phyloP scores from a whole-genome alignment of 2,113 vertebrate species.

The Gulo gulo region DNA sequence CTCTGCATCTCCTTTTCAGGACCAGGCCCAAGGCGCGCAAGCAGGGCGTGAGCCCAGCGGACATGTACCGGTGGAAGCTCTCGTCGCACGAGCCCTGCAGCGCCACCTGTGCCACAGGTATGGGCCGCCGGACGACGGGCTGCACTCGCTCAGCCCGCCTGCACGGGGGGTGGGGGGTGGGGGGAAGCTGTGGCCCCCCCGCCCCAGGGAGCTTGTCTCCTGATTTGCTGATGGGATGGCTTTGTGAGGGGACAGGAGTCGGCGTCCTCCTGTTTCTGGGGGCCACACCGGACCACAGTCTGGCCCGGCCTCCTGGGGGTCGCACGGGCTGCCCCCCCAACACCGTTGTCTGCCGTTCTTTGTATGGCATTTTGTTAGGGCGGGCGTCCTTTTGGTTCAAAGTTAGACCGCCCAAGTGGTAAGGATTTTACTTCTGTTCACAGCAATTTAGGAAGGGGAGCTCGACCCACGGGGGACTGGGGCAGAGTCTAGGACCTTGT shows the following conservation, averaged over 20 bases:
- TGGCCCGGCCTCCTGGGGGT: background rate
- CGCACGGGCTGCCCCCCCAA: accelerated
- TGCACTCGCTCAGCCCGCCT: accelerated
- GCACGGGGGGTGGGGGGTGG: accelerated
- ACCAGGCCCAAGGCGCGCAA: conserved; percentile 92
- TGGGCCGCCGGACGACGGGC: accelerated
- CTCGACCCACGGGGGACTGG: accelerated
- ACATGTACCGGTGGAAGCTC: conserved; percentile 99
- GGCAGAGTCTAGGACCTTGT: too few species aligned
- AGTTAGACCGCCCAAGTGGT: accelerated
- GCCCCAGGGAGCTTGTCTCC: accelerated
- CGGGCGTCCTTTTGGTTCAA: background rate
- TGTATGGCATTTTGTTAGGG: accelerated
- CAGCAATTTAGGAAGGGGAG: background rate
- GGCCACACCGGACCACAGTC: accelerated
- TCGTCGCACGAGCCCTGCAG: conserved; percentile 98
- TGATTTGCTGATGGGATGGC: accelerated
- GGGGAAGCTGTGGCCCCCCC: accelerated
- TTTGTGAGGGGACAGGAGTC: accelerated
- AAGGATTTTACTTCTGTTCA: background rate
- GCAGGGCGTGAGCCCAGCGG: conserved; percentile 93
- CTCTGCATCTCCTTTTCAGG: conserved; percentile 81
- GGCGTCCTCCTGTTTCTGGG: accelerated
- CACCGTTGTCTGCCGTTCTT: too few species aligned
- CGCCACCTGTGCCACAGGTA: conserved; percentile 97